phyloP scores from a whole-genome alignment of 2,797 vertebrate species.

The Cryptoprocta ferox region DNA sequence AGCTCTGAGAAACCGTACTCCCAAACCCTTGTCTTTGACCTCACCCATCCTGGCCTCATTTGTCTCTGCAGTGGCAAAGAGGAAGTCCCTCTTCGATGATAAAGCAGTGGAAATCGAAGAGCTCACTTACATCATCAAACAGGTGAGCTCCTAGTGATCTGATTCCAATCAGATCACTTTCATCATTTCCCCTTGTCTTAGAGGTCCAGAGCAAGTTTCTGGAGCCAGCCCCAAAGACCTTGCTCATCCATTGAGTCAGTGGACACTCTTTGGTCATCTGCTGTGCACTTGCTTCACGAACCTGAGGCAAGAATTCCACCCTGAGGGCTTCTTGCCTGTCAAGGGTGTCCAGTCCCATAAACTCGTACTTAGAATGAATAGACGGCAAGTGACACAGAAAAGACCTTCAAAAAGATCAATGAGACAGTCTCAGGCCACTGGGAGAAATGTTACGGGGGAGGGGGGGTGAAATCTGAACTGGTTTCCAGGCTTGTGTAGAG shows the following conservation, averaged over 20 bases:
- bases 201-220: not conserved
- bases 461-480: not conserved
- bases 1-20: not conserved
- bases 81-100: conserved; percentile 97
- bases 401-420: not conserved
- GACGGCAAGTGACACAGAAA: not conserved
- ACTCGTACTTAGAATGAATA: not conserved
- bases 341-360: not conserved
- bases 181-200: not conserved
- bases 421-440: not conserved
- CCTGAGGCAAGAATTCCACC: not conserved
- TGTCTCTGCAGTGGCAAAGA: conserved; percentile 93
- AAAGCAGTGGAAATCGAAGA: conserved; percentile 96
- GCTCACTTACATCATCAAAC: conserved; percentile 96
- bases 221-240: not conserved
- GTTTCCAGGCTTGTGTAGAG: not conserved
- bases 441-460: not conserved
- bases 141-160: conserved; percentile 86
- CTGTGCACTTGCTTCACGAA: not conserved
- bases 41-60: not conserved
- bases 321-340: not conserved
- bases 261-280: not conserved
- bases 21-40: not conserved
- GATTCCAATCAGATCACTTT: not conserved
- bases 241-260: not conserved